A percentile compares a stretch with the other conserved stretches of the same genome.
phyloP scores from a whole-genome alignment of 2,888 invertebrate species.

The Amiota communis region DNA sequence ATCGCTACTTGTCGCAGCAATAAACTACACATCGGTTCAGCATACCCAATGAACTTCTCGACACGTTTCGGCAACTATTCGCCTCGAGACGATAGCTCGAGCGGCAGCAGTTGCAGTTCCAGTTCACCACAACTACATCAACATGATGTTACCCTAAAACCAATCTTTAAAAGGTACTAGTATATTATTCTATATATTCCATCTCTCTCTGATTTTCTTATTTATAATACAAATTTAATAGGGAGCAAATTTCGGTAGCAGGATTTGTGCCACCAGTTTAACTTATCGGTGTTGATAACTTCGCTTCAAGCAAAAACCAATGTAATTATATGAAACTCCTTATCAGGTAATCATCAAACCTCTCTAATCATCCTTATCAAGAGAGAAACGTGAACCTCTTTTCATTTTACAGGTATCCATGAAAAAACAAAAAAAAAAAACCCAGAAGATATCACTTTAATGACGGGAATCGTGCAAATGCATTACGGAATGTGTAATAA shows the following conservation, averaged over 20 bases:
- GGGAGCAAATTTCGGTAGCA: conserved; percentile 80
- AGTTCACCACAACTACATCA: conserved; percentile 59
- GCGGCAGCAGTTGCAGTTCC: conserved; percentile 61
- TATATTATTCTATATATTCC: neutral
- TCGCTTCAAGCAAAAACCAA: neutral
- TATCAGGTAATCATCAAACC: neutral
- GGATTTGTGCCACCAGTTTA: conserved; percentile 86
- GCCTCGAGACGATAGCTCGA: conserved; percentile 63
- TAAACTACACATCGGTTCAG: conserved; percentile 49
- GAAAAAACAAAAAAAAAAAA: too few species aligned
- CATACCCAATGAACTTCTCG: conserved; percentile 55
- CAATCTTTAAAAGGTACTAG: conserved; percentile 89
- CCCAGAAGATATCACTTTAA: neutral
- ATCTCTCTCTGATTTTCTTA: neutral
- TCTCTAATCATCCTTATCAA: neutral
- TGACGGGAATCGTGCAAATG: conserved; percentile 58
- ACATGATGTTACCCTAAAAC: conserved; percentile 81
- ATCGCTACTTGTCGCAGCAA: conserved; percentile 75
- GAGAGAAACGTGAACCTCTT: neutral
- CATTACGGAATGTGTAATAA: conserved; percentile 60
- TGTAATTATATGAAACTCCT: neutral
- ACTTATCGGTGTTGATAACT: conserved; percentile 54
- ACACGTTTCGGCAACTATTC: conserved; percentile 67
- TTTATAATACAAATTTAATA: conserved; percentile 72
- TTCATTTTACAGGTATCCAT: too few species aligned